Conservation (phyloP, 2,797 vertebrate genomes). For the Sebastes hubbsi region DNA sequence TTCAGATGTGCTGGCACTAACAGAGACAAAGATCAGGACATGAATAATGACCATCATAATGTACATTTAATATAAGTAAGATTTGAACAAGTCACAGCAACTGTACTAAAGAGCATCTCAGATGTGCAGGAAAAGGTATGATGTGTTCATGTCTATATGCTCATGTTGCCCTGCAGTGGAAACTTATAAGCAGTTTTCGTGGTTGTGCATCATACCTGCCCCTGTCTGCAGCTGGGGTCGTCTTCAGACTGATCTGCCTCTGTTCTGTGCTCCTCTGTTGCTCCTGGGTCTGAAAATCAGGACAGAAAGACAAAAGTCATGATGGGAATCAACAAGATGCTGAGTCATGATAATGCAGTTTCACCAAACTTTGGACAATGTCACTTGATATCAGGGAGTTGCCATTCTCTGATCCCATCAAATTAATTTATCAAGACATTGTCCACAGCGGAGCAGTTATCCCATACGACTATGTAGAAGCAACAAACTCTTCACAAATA, state of each 20-base stretch:
- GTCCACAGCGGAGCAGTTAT: not conserved
- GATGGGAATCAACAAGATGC: not conserved
- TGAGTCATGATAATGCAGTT: not conserved
- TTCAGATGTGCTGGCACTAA: constrained; percentile 93
- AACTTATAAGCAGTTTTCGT: not conserved
- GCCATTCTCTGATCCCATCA: not conserved
- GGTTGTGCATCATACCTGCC: constrained; percentile 86
- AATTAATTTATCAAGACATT: not conserved
- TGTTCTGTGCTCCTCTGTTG: constrained; percentile 89
- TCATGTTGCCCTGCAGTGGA: not conserved
- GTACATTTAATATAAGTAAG: not conserved
- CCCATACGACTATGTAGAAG: not conserved
- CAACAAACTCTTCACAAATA: not conserved
- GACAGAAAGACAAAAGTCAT: not conserved
- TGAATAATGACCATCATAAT: not conserved
- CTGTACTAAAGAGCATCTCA: too few species aligned
- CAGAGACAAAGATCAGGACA: not conserved
- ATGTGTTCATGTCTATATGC: not conserved
- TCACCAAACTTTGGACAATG: not conserved
- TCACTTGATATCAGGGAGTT: not conserved
- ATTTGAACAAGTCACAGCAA: not conserved
- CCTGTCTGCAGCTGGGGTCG: constrained; percentile 92
- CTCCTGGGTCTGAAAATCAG: constrained; percentile 86
- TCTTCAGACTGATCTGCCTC: constrained; percentile 93
- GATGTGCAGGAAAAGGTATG: not conserved